Percentiles rank a stretch among this genome's conserved stretches.
Conservation (phyloP, 2,797 vertebrate species). For the Sebastes variabilis region DNA sequence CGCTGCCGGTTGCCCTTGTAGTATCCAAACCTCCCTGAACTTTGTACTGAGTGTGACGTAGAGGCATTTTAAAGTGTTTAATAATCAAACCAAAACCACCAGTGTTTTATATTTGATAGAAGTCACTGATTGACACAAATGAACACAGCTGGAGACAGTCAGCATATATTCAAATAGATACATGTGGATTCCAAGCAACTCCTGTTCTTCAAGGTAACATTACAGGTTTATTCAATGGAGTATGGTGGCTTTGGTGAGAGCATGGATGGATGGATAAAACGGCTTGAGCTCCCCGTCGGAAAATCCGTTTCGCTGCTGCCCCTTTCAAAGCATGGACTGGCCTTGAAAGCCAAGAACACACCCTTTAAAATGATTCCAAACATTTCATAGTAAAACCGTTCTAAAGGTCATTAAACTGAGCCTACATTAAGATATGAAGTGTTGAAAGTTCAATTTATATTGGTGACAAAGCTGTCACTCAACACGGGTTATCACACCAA, state of each 20-base stretch:
- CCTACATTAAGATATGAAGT: not conserved
- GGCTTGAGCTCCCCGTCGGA: too few relatives aligned
- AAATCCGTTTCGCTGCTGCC: too few relatives aligned
- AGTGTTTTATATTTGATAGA: constrained; percentile 14
- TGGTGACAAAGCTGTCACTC: not conserved
- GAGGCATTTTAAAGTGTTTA: constrained; percentile 47
- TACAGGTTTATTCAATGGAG: too few relatives aligned
- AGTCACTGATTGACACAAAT: constrained; percentile 33
- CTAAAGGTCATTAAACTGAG: not conserved
- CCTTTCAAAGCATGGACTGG: too few relatives aligned
- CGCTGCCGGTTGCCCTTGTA: not conserved
- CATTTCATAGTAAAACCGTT: not conserved
- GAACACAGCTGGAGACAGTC: not conserved
- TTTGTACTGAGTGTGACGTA: constrained; percentile 41
- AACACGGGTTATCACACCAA: not conserved
- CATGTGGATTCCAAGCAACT: not conserved
- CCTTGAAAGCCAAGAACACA: not conserved
- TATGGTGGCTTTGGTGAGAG: too few relatives aligned
- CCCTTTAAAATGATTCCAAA: not conserved
- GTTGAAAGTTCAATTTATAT: not conserved
- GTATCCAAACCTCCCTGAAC: constrained; percentile 14
- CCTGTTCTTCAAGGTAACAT: not conserved
- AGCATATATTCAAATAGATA: constrained; percentile 2
- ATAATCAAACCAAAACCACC: constrained; percentile 52
- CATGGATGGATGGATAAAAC: too few relatives aligned